Conservation (phyloP, 37 sponge, comb jelly and placozoan genomes). For the Spongia lamella region DNA sequence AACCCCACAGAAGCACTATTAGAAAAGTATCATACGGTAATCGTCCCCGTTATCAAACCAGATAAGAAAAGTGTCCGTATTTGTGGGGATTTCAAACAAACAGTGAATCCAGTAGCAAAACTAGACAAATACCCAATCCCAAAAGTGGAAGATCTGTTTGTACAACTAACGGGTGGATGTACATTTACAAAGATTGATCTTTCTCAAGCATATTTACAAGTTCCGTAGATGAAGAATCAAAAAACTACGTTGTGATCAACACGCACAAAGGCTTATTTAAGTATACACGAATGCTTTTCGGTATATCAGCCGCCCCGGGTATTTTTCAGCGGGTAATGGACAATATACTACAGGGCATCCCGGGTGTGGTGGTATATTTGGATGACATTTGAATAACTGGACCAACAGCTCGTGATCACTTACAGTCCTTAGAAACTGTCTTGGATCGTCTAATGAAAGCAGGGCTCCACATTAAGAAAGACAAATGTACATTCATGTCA, state of each 20-base stretch:
- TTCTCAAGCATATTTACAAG: not conserved
- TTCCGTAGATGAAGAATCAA: not conserved
- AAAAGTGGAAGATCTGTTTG: not conserved
- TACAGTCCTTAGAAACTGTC: not conserved
- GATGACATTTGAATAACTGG: not conserved
- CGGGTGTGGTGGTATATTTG: too few relatives aligned
- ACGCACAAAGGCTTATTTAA: too few relatives aligned
- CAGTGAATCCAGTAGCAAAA: not conserved
- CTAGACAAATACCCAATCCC: not conserved
- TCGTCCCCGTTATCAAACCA: too few relatives aligned
- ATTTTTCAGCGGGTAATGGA: slow-evolving; percentile 1
- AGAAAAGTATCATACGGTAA: too few relatives aligned
- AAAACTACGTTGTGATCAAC: not conserved
- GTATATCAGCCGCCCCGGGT: not conserved
- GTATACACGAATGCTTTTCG: not conserved
- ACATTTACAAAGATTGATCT: not conserved
- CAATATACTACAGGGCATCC: too few relatives aligned
- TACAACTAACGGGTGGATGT: not conserved
- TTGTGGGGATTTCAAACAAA: too few relatives aligned
- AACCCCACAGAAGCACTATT: too few relatives aligned
- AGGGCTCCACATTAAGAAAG: not conserved
- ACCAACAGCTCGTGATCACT: not conserved
- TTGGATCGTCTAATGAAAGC: not conserved
- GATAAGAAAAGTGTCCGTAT: too few relatives aligned
- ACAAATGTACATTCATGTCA: not conserved